Evolutionary conservation across 2,113 vertebrate genomes (phyloP).

Genomic region (Diglossa brunneiventris): DNA sequence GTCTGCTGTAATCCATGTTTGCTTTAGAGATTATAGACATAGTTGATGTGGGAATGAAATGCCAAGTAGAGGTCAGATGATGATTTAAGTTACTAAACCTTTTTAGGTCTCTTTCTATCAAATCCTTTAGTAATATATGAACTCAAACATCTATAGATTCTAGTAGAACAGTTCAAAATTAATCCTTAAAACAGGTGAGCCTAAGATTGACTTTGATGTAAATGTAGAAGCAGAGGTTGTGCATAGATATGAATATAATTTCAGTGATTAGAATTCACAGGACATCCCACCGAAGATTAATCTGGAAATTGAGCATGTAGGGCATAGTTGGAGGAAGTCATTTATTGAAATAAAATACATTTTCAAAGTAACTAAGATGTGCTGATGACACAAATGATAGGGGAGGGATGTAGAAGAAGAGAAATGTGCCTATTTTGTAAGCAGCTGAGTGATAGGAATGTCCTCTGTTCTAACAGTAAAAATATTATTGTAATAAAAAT

Average conservation of each 20-base stretch:
- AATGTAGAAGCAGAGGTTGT: neutral
- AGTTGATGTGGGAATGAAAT: slow-evolving; percentile 41
- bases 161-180: slow-evolving; percentile 11
- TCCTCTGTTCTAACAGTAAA: neutral
- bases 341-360: neutral
- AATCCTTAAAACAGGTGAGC: slow-evolving; percentile 31
- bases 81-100: slow-evolving; percentile 50
- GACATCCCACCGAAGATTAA: neutral
- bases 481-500: neutral
- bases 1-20: slow-evolving; percentile 50
- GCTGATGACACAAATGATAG: neutral
- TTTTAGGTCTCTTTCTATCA: slow-evolving; percentile 18
- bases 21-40: slow-evolving; percentile 57
- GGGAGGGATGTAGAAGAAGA: neutral
- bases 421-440: neutral
- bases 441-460: neutral
- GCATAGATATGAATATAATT: neutral
- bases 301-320: neutral
- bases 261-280: slow-evolving; percentile 38
- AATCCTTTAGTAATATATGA: slow-evolving; percentile 36
- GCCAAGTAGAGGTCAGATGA: slow-evolving; percentile 40
- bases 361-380: slow-evolving; percentile 5
- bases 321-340: neutral
- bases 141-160: slow-evolving; percentile 27
- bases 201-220: slow-evolving; percentile 1